Evolutionary conservation across 1,140 invertebrate genomes (phyloP).

Genomic region (Lordiphosa collinella): DNA sequence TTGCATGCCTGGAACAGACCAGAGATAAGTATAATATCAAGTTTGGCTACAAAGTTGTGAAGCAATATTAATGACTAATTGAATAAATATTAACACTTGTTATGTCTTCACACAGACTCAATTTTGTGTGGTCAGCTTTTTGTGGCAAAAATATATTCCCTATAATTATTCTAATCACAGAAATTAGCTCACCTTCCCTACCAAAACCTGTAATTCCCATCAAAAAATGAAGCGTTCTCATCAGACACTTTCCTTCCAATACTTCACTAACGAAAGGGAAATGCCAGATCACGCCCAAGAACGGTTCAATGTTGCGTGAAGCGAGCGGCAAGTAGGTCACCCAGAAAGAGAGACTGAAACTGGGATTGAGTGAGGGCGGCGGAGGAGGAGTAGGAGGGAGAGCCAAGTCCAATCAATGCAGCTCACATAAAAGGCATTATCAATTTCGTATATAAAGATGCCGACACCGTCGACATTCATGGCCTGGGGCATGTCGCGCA

Average conservation of each 20-base stretch:
- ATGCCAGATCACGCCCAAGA: constrained; percentile 64
- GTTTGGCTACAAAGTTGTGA: neutral
- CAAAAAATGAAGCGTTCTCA: neutral
- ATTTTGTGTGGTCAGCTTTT: constrained; percentile 27
- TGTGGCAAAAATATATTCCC: neutral
- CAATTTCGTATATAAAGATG: constrained; percentile 53
- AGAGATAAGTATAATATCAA: too few species aligned
- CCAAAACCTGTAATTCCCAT: constrained; percentile 23
- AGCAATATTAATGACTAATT: constrained; percentile 6
- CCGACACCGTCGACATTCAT: constrained; percentile 36
- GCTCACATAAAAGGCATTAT: constrained; percentile 52
- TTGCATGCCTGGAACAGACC: too few species aligned
- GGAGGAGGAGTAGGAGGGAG: neutral
- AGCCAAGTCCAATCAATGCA: constrained; percentile 53
- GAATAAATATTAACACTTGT: too few species aligned
- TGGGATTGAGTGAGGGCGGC: neutral
- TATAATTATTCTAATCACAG: constrained; percentile 31
- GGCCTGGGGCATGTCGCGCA: constrained; percentile 61
- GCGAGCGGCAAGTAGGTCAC: constrained; percentile 41
- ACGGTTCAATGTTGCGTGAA: constrained; percentile 59
- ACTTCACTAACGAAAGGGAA: constrained; percentile 55
- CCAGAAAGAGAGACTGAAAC: constrained; percentile 8
- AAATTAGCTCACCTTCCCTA: constrained; percentile 50
- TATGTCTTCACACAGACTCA: neutral
- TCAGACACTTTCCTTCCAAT: constrained; percentile 3